phyloP scores from a whole-genome alignment of 2,888 invertebrate genomes.

The Trachelus iudaicus region DNA sequence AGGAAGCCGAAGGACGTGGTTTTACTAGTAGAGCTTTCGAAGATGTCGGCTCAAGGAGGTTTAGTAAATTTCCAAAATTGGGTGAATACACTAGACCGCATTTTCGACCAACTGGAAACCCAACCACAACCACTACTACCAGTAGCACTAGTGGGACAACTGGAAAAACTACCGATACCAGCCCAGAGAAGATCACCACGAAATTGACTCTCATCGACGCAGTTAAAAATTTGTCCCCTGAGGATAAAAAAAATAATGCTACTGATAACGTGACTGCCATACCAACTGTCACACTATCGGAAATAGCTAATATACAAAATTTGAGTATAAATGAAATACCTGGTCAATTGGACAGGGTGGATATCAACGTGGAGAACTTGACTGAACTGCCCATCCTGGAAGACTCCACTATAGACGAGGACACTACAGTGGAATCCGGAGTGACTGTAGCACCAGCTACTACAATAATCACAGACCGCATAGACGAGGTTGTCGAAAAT shows the following conservation, averaged over 20 bases:
- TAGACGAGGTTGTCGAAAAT: constrained; percentile 61
- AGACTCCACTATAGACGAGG: constrained; percentile 19
- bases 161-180: constrained; percentile 58
- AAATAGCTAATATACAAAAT: constrained; percentile 53
- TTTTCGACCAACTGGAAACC: constrained; percentile 24
- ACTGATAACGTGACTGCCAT: constrained; percentile 17
- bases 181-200: constrained; percentile 42
- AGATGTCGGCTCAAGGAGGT: constrained; percentile 33
- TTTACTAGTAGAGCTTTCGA: constrained; percentile 39
- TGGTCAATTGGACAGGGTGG: constrained; percentile 37
- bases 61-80: constrained; percentile 19
- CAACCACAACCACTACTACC: constrained; percentile 41
- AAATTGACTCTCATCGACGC: not conserved
- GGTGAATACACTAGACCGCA: constrained; percentile 17
- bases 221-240: constrained; percentile 4
- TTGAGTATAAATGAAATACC: constrained; percentile 57
- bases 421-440: constrained; percentile 32
- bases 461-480: constrained; percentile 55
- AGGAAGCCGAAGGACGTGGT: constrained; percentile 35
- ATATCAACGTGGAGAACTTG: constrained; percentile 29
- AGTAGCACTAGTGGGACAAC: constrained; percentile 60
- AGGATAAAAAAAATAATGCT: constrained; percentile 4
- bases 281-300: constrained; percentile 34
- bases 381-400: constrained; percentile 16
- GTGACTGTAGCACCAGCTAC: constrained; percentile 31